Base-by-base conservation (phyloP, 2,888 invertebrate species). In the Drosophila formosana region DNA sequence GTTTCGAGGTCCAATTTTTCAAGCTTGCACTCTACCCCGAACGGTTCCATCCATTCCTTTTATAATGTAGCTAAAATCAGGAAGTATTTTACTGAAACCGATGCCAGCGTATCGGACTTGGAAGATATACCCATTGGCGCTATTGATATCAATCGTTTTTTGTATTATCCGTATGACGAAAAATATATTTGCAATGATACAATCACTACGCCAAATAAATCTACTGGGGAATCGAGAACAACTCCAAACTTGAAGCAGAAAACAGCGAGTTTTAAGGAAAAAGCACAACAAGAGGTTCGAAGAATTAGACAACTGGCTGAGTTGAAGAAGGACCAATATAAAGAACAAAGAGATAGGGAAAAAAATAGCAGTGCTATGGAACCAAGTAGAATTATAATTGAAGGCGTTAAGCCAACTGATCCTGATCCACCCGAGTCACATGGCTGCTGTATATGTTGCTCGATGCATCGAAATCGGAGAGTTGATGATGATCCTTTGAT, bases 391-490 rank as follows among this genome's bases (percentile, higher is more conserved):
- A 5, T 37, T 37, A n/a, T 37, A 5, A 18, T 18, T 13, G 18
- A 28, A 39, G 4, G 37, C 1, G 18, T 1, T 47, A 11, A 28
- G 1, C 26, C 28, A 11, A 37, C 0, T 4, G 6, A 3, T 18
- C 11, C 18, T 18, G 18, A 18, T 18, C 18, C 18, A 1, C 0
- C 1, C 26, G 0, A 2, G 2, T 32, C 18, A 3, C 25, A 18
- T 1, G 23, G 26, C 0, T 82, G 82, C 30, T 53, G 46, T 26
- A 64, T 82, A 41, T 87, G 82, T 32, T 18, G 13, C 5, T 5
- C 23, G 2, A 34, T 80, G 1, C 3, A 57, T 30, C 51, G 47
- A 39, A 25, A 70, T 37, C n/a, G 1, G 6, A 18, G 39, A 3
- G 26, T 9, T 1, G 41, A 45, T 4, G 72, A 79, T n/a, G 64